Evolutionary conservation across 2,888 invertebrate genomes (phyloP).

Genomic region (Ophion obscuratus): DNA sequence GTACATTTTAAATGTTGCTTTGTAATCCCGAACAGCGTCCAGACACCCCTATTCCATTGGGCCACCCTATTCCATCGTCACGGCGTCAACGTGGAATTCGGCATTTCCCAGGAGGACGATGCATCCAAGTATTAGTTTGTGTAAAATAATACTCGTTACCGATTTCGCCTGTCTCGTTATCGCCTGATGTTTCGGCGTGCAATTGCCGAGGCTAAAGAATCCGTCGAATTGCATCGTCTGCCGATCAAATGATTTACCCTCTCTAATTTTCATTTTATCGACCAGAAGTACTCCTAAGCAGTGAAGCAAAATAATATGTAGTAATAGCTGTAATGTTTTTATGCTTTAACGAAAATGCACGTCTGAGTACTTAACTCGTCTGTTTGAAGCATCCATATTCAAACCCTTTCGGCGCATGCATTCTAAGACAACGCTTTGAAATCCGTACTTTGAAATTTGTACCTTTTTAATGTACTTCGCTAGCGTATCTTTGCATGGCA

Average conservation of each 20-base stretch:
- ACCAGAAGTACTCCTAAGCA: background rate
- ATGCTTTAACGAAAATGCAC: background rate
- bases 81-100: too few relatives aligned
- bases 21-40: too few relatives aligned
- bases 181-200: background rate
- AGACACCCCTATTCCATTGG: too few relatives aligned
- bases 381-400: constrained; percentile 40
- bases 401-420: constrained; percentile 48
- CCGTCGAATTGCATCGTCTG: background rate
- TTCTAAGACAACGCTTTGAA: background rate
- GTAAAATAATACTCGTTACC: too few relatives aligned
- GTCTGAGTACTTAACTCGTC: background rate
- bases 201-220: background rate
- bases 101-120: too few relatives aligned
- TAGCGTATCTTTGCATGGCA: constrained; percentile 46
- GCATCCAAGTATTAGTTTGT: too few relatives aligned
- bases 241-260: background rate
- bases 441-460: constrained; percentile 41
- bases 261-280: background rate
- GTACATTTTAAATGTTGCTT: too few relatives aligned
- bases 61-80: too few relatives aligned
- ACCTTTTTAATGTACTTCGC: background rate
- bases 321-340: background rate
- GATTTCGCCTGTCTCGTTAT: background rate
- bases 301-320: background rate